Evolutionary conservation across 2,888 invertebrate genomes (phyloP).

Genomic region (Eumerus sabulonum): DNA sequence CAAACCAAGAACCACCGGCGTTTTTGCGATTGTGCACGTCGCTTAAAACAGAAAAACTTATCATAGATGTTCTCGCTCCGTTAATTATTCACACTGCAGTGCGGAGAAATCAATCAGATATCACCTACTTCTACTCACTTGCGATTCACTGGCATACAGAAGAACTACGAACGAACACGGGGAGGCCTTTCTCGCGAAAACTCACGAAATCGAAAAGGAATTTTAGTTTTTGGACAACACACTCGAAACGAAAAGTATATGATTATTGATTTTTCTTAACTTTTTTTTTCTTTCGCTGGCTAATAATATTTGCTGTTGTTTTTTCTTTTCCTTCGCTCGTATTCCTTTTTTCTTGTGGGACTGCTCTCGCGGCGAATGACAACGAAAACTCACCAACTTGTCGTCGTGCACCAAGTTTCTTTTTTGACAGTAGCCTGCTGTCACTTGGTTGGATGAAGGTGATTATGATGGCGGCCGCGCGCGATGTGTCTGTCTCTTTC

Average conservation of each 20-base stretch:
- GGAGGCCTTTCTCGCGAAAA: not conserved
- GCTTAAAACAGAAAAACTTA: slow-evolving; percentile 57
- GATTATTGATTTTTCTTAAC: slow-evolving; percentile 59
- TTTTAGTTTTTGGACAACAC: slow-evolving; percentile 36
- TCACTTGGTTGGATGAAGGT: slow-evolving; percentile 35
- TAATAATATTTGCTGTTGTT: slow-evolving; percentile 47
- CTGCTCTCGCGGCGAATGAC: slow-evolving; percentile 65
- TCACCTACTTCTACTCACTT: slow-evolving; percentile 61
- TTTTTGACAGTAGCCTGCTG: slow-evolving; percentile 57
- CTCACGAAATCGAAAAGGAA: not conserved
- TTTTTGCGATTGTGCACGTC: slow-evolving; percentile 63
- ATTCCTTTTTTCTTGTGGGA: slow-evolving; percentile 2
- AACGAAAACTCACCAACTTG: slow-evolving; percentile 62
- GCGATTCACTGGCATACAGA: slow-evolving; percentile 50
- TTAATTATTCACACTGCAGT: slow-evolving; percentile 61
- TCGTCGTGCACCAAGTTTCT: slow-evolving; percentile 48
- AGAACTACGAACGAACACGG: slow-evolving; percentile 2
- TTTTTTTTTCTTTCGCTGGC: slow-evolving; percentile 45
- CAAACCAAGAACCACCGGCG: slow-evolving; percentile 61
- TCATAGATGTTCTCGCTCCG: slow-evolving; percentile 55
- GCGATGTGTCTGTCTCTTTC: slow-evolving; percentile 27
- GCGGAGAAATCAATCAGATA: slow-evolving; percentile 47
- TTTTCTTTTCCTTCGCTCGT: slow-evolving; percentile 19
- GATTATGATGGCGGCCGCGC: not conserved
- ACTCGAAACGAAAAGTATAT: slow-evolving; percentile 40